Conservation (phyloP, 1,140 invertebrate genomes). For the Archivesica marissinica region DNA sequence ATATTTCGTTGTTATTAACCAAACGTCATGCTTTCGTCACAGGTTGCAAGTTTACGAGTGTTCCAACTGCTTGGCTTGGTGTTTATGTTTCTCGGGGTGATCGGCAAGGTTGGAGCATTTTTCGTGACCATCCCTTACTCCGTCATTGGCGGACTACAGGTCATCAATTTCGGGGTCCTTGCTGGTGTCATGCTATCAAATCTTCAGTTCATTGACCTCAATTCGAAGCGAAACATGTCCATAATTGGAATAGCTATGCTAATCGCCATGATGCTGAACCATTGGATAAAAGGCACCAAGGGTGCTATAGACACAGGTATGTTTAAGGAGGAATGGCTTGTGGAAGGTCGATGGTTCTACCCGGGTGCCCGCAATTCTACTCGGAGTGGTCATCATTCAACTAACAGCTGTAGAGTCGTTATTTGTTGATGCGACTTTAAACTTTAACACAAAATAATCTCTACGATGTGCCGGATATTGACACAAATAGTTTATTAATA, state of each 20-base stretch:
- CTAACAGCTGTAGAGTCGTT: too few relatives aligned
- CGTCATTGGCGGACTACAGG: conserved; percentile 94
- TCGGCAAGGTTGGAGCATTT: conserved; percentile 88
- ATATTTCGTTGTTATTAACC: neutral
- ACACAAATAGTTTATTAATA: too few relatives aligned
- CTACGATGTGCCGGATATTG: too few relatives aligned
- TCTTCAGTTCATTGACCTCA: conserved; percentile 83
- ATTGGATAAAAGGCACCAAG: conserved; percentile 39
- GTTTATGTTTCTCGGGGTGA: conserved; percentile 92
- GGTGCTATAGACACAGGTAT: conserved; percentile 50
- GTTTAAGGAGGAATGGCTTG: too few relatives aligned
- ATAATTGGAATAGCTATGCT: conserved; percentile 82
- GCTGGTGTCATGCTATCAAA: conserved; percentile 87
- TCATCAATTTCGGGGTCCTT: conserved; percentile 91
- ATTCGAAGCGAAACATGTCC: conserved; percentile 77
- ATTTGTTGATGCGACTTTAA: too few relatives aligned
- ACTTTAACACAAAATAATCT: too few relatives aligned
- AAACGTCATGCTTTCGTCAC: neutral
- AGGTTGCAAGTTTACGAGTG: conserved; percentile 93
- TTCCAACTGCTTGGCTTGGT: conserved; percentile 91
- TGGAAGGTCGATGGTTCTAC: too few relatives aligned
- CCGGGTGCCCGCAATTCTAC: too few relatives aligned
- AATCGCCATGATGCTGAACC: conserved; percentile 80
- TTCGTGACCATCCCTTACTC: conserved; percentile 95
- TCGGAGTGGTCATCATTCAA: too few relatives aligned